phyloP scores from a whole-genome alignment of 2,888 invertebrate genomes.

The Arctia plantaginis region DNA sequence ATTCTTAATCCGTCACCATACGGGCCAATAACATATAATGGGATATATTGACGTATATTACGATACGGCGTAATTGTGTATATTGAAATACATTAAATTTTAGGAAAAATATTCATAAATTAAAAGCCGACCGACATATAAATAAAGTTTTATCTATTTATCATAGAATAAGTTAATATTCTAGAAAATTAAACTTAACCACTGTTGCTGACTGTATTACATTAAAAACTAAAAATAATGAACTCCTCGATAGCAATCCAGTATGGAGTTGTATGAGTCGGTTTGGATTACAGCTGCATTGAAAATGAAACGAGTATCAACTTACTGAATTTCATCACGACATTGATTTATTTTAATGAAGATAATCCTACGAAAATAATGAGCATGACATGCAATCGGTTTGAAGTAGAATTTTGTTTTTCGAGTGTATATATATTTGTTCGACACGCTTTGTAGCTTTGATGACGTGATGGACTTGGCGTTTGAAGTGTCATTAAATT shows the following conservation, averaged over 20 bases:
- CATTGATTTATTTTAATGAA: neutral
- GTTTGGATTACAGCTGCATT: neutral
- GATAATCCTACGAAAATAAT: neutral
- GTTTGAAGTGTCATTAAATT: no score
- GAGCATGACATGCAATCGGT: neutral
- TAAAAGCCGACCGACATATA: no score
- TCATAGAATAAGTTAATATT: neutral
- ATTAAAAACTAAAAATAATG: slow-evolving; percentile 1
- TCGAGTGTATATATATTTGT: no score
- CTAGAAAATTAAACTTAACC: neutral
- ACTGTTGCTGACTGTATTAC: neutral
- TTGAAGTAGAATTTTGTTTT: neutral
- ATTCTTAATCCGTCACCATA: no score
- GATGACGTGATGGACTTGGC: no score
- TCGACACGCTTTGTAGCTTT: neutral
- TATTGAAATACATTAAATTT: no score
- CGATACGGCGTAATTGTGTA: no score
- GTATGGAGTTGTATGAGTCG: neutral
- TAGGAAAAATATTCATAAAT: no score
- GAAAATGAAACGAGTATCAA: neutral
- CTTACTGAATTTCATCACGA: neutral
- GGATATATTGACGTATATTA: no score
- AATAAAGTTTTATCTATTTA: no score
- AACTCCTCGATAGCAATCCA: neutral
- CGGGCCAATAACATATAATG: no score